Percentiles rank a stretch among this genome's conserved stretches.
Evolutionary conservation across 2,888 invertebrate genomes (phyloP).

Genomic region (Chrysolina oricalcia): DNA sequence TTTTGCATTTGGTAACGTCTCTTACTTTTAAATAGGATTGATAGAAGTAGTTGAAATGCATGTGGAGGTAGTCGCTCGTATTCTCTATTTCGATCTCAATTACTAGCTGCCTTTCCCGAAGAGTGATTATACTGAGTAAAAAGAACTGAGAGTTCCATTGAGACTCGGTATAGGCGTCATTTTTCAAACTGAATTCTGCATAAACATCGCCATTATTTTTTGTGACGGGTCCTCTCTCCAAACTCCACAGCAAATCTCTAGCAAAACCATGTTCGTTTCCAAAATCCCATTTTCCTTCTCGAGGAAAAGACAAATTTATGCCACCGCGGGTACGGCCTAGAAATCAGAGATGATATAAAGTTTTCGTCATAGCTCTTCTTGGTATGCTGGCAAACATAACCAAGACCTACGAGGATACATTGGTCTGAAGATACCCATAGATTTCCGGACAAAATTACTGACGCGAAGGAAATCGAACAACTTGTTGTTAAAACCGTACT

Average conservation of each 20-base stretch:
- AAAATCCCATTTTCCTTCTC: constrained; percentile 37
- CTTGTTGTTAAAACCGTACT: too few species aligned
- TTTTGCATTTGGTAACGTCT: constrained; percentile 42
- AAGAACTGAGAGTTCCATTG: constrained; percentile 54
- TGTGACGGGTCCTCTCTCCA: constrained; percentile 44
- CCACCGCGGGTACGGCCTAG: constrained; percentile 46
- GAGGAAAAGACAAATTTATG: constrained; percentile 50
- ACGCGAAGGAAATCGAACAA: too few species aligned
- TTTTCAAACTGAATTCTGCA: constrained; percentile 38
- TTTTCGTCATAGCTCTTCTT: too few species aligned
- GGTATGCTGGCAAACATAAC: too few species aligned
- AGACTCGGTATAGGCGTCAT: constrained; percentile 50
- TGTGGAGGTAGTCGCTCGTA: constrained; percentile 37
- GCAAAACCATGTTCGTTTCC: constrained; percentile 52
- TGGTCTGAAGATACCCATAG: too few species aligned
- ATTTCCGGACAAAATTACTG: too few species aligned
- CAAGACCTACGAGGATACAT: too few species aligned
- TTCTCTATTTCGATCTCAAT: constrained; percentile 37
- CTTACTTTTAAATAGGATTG: constrained; percentile 47
- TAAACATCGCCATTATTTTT: constrained; percentile 48
- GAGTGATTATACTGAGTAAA: constrained; percentile 38
- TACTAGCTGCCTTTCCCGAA: constrained; percentile 32
- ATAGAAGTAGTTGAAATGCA: constrained; percentile 43
- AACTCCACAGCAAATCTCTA: constrained; percentile 49
- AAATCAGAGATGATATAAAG: neutral